Conservation (phyloP, 2,888 invertebrate genomes). For the Ligdia adustata region DNA sequence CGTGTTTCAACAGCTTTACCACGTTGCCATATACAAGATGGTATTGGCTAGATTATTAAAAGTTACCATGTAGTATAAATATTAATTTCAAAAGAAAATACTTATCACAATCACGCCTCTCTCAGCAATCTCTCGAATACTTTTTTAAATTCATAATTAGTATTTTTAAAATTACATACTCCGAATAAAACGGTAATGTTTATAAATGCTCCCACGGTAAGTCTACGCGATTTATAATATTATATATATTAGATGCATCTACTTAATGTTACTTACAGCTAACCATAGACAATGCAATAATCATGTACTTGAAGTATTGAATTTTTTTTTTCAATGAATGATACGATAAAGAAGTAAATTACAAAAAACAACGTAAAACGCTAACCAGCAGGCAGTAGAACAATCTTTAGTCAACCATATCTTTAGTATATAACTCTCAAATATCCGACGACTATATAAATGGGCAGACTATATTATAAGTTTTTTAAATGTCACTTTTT, state of each 20-base stretch:
- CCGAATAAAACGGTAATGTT: slow-evolving; percentile 43
- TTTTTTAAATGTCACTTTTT: no score
- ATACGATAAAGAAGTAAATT: background rate
- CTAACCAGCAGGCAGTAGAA: background rate
- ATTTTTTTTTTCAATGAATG: slow-evolving; percentile 22
- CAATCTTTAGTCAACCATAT: no score
- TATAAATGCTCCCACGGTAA: slow-evolving; percentile 61
- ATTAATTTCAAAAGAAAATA: no score
- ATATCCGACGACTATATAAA: no score
- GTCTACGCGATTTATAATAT: slow-evolving; percentile 48
- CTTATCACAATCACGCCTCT: slow-evolving; percentile 26
- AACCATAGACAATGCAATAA: slow-evolving; percentile 36
- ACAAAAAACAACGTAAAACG: background rate
- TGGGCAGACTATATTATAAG: no score
- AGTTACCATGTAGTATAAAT: no score
- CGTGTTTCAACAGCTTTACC: no score
- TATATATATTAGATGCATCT: slow-evolving; percentile 57
- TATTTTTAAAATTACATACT: slow-evolving; percentile 42
- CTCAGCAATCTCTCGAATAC: slow-evolving; percentile 33
- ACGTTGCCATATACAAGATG: no score
- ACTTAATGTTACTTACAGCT: slow-evolving; percentile 48
- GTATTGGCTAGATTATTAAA: no score
- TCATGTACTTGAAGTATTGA: slow-evolving; percentile 16
- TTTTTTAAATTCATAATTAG: slow-evolving; percentile 40
- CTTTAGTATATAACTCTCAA: no score